Percentiles rank a stretch among this genome's conserved stretches.
These are phyloP conservation scores for Ptilorrhoa leucosticta DNA, from an alignment of 2,113 vertebrate species.

Conservation along the genomic window DNA sequence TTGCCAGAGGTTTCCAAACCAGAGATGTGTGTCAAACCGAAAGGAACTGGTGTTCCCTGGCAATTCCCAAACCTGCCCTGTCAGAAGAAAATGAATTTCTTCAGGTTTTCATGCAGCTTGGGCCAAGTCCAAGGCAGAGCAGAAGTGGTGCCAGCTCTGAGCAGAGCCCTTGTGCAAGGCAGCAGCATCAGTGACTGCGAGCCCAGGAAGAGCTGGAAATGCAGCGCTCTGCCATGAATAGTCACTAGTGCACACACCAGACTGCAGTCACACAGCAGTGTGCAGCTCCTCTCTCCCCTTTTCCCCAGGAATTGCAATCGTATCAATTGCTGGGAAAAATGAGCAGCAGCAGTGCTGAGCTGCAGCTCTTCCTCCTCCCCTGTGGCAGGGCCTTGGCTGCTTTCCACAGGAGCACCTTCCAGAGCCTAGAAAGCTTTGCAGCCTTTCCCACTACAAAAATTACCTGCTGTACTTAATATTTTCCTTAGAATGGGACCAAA, in stretches of 20 bases:
- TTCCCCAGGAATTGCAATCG: not conserved
- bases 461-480: not conserved
- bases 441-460: not conserved
- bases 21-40: not conserved
- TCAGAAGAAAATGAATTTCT: not conserved
- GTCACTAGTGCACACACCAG: not conserved
- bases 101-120: not conserved
- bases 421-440: not conserved
- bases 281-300: not conserved
- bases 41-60: not conserved
- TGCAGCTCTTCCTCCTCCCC: not conserved
- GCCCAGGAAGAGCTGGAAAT: not conserved
- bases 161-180: not conserved
- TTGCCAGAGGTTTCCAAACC: not conserved
- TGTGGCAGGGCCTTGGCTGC: not conserved
- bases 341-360: not conserved
- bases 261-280: not conserved
- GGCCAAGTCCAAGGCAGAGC: not conserved
- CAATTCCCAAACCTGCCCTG: not conserved
- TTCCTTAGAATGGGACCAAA: not conserved
- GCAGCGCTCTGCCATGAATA: not conserved
- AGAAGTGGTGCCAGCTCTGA: not conserved
- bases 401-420: not conserved
- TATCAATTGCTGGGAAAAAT: not conserved
- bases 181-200: not conserved